Conservation (phyloP, 2,797 vertebrate genomes). For the Morus bassanus region DNA sequence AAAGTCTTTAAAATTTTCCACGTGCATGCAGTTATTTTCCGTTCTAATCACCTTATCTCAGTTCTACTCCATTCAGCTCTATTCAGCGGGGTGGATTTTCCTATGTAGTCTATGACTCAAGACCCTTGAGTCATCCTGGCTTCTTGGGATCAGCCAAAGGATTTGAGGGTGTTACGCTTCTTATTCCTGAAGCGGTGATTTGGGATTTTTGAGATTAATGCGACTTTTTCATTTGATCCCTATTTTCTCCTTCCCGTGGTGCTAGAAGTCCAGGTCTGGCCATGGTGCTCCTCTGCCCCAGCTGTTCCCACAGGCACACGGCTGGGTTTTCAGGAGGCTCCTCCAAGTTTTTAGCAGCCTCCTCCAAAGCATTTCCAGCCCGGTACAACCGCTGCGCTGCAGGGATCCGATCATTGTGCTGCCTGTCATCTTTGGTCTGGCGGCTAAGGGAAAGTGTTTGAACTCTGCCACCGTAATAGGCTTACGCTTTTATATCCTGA, state of each 20-base stretch:
- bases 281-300: background rate
- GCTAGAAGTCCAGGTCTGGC: background rate
- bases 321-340: background rate
- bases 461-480: background rate
- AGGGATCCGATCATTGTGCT: background rate
- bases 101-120: background rate
- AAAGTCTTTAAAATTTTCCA: background rate
- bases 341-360: background rate
- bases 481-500: background rate
- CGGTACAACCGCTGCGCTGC: fast-evolving
- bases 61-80: background rate
- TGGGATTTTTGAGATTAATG: background rate
- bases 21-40: background rate
- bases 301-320: background rate
- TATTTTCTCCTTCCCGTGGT: background rate
- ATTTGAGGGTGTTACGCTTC: background rate
- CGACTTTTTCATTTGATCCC: background rate
- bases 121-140: background rate
- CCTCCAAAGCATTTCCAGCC: background rate
- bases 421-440: background rate
- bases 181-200: background rate
- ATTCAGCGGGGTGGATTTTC: background rate
- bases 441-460: background rate
- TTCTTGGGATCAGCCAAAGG: background rate
- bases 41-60: background rate